Base-by-base conservation (phyloP, 2,113 vertebrate genomes). In the Polypterus bichir region DNA sequence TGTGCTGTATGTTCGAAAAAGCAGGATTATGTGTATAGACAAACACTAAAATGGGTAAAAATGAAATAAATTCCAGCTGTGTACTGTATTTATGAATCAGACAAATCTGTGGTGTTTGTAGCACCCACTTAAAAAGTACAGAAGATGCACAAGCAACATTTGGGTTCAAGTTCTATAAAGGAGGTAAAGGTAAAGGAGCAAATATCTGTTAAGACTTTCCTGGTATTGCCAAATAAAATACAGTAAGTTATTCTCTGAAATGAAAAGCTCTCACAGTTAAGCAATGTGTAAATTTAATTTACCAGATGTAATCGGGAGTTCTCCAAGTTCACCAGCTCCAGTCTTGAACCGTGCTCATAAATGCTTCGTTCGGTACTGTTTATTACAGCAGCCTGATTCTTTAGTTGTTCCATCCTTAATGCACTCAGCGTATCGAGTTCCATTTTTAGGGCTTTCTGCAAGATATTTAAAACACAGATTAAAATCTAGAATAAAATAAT, bases 291-390 rank as follows among this genome's bases (percentile, higher is more conserved):
- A 5, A 51, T 46, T 48, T 6, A 65, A 85, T 81, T 80, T 70
- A 84, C 85, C 63, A 63, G 6, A 74, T 58, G 81, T 51, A 86
- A 62, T 54, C 61, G 76, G 76, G 75, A 57, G 64, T 84, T 87
- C 73, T 86, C 73, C 0, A 55, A 52, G 3, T 72, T 66, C 64
- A 83, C 69, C 54, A 66, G 45, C 7, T 78, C 71, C 11, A 61
- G 11, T 62, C 71, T 81, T 58, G 79, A 63, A 55, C 75, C 71
- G 6, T 73, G 4, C 66, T 77, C 69, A 44, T 77, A 86, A 62
- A 78, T 69, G 65, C 72, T 72, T 67, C 63, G 69, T 68, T 85
- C 85, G 5, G 75, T 67, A 27, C 67, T 62, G 70, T 71, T 82
- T 46, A 83, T n/a, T 44, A 5, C 54, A 63, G 69, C 66, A 27